Conservation (phyloP, 2,113 vertebrate genomes). For the Erpornis zantholeuca region DNA sequence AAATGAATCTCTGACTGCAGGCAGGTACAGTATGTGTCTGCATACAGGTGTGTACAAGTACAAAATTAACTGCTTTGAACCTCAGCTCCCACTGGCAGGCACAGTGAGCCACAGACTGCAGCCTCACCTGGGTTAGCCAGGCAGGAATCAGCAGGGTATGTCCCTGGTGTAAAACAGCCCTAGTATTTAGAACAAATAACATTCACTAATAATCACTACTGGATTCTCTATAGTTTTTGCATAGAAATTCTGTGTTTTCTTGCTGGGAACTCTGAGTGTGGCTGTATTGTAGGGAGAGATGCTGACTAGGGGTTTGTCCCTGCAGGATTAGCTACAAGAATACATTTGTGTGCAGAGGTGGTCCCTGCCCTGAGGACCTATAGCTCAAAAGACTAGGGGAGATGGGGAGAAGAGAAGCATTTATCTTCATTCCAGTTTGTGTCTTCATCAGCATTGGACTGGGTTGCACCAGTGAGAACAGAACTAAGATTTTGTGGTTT, state of each 20-base stretch:
- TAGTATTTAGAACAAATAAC: background rate
- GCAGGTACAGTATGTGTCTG: background rate
- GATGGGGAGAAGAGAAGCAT: background rate
- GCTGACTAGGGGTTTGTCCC: background rate
- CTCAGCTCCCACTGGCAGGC: background rate
- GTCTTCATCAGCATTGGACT: background rate
- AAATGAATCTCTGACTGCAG: background rate
- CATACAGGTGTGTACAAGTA: background rate
- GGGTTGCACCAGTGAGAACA: background rate
- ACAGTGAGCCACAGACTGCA: background rate
- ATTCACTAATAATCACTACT: background rate
- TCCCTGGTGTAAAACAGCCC: background rate
- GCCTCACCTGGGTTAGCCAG: background rate
- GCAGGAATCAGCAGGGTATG: background rate
- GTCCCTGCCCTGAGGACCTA: background rate
- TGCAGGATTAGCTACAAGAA: background rate
- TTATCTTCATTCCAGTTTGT: background rate
- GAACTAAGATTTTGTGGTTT: background rate
- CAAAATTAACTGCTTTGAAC: background rate
- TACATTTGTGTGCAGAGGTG: background rate
- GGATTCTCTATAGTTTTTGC: background rate
- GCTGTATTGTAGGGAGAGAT: background rate
- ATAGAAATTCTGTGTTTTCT: background rate
- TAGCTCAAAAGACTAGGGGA: fast-evolving
- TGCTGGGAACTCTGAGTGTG: background rate